phyloP scores from a whole-genome alignment of 2,113 vertebrate species.

The Abramis brama region DNA sequence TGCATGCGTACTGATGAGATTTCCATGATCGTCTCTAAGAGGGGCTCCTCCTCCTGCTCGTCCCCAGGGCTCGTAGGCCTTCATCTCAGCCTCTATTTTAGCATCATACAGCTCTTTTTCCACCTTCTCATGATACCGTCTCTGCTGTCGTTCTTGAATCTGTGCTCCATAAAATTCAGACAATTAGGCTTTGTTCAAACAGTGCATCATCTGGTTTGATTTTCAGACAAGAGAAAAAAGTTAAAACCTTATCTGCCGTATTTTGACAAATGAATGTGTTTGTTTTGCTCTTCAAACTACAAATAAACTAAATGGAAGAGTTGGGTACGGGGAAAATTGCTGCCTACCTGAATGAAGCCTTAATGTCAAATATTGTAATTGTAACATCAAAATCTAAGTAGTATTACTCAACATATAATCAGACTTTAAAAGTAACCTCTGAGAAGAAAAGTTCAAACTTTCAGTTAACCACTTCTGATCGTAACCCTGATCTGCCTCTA shows the following conservation, averaged over 20 bases:
- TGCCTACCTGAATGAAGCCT: neutral
- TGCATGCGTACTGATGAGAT: slow-evolving; percentile 85
- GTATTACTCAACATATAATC: neutral
- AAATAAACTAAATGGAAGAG: neutral
- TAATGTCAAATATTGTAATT: neutral
- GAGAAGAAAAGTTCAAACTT: neutral
- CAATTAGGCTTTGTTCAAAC: neutral
- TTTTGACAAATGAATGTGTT: neutral
- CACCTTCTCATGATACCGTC: slow-evolving; percentile 79
- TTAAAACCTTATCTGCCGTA: neutral
- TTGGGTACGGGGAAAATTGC: too few relatives aligned
- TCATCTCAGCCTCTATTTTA: slow-evolving; percentile 86
- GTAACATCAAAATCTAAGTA: neutral
- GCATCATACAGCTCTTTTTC: slow-evolving; percentile 82
- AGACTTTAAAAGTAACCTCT: neutral
- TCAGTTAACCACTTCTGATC: neutral
- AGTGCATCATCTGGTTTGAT: neutral
- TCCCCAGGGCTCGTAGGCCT: slow-evolving; percentile 89
- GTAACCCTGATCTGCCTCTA: neutral
- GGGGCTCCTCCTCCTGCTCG: slow-evolving; percentile 89
- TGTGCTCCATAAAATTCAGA: slow-evolving; percentile 57
- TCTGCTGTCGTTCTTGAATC: slow-evolving; percentile 86
- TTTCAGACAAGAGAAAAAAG: neutral
- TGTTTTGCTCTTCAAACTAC: neutral
- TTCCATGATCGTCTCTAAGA: slow-evolving; percentile 84